phyloP scores from a whole-genome alignment of 2,113 vertebrate species.

The Euleptes europaea region DNA sequence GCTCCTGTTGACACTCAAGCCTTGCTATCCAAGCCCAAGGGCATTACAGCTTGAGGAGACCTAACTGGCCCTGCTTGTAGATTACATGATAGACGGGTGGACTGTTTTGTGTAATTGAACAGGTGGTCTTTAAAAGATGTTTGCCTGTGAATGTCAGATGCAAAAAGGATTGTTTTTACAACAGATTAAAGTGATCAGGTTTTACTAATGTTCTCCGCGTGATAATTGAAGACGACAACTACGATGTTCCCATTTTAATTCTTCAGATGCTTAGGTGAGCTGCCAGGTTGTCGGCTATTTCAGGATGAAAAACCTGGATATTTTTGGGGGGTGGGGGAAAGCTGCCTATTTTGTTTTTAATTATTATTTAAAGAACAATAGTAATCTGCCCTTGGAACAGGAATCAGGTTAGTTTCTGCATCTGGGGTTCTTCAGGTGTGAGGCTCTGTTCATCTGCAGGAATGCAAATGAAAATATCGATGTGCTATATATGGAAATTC shows the following conservation, averaged over 20 bases:
- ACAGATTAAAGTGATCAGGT: neutral
- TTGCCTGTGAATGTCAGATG: neutral
- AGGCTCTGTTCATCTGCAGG: neutral
- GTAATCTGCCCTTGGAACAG: neutral
- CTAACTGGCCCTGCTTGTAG: too few species aligned
- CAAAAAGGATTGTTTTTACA: neutral
- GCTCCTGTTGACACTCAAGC: too few species aligned
- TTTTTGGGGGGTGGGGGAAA: neutral
- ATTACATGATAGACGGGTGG: too few species aligned
- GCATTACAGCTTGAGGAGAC: too few species aligned
- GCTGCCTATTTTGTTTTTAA: neutral
- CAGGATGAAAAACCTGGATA: neutral
- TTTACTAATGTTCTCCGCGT: neutral
- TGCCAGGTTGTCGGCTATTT: neutral
- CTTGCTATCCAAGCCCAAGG: too few species aligned
- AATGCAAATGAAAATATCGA: neutral
- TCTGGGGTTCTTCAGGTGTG: constrained; percentile 26
- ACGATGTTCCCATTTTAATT: neutral
- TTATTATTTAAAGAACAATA: neutral
- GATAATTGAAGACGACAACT: neutral
- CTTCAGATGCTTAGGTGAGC: neutral
- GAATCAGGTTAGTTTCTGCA: neutral
- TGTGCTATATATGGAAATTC: neutral
- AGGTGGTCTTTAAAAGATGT: neutral
- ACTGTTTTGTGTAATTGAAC: neutral